Percentiles rank a stretch among this genome's conserved stretches.
These are phyloP conservation scores for Cynaeus angustus DNA, from an alignment of 2,888 invertebrate genomes.

Conservation along the genomic window DNA sequence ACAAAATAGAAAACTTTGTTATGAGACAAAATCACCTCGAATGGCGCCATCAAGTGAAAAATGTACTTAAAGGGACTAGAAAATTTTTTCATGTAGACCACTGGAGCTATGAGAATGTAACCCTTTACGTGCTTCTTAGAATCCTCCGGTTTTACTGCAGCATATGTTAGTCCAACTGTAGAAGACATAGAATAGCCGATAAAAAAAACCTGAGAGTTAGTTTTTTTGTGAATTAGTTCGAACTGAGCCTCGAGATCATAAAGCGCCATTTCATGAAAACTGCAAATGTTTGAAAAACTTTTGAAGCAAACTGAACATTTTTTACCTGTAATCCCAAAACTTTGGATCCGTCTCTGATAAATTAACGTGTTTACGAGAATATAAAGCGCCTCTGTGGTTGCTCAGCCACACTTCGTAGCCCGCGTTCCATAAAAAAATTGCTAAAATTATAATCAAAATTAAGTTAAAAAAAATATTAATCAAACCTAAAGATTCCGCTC, in stretches of 20 bases:
- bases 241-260: constrained; percentile 11
- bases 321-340: constrained; percentile 15
- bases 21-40: constrained; percentile 1
- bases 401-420: constrained; percentile 23
- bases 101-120: constrained; percentile 1
- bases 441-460: not conserved
- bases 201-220: constrained; percentile 4
- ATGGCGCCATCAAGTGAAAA: not conserved
- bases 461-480: not conserved
- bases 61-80: constrained; percentile 7
- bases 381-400: constrained; percentile 10
- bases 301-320: not conserved
- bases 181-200: constrained; percentile 15
- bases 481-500: constrained; percentile 1
- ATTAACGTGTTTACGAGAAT: constrained; percentile 10
- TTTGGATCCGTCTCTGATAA: constrained; percentile 7
- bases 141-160: constrained; percentile 7
- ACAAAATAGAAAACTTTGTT: constrained; percentile 9
- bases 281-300: not conserved
- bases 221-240: constrained; percentile 2
- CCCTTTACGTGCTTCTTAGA: not conserved
- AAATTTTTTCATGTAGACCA: constrained; percentile 2
- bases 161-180: constrained; percentile 3
- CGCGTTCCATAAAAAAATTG: constrained; percentile 1
- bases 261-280: constrained; percentile 17